Conservation (phyloP, 2,888 invertebrate species). For the Apocheima hispidaria region DNA sequence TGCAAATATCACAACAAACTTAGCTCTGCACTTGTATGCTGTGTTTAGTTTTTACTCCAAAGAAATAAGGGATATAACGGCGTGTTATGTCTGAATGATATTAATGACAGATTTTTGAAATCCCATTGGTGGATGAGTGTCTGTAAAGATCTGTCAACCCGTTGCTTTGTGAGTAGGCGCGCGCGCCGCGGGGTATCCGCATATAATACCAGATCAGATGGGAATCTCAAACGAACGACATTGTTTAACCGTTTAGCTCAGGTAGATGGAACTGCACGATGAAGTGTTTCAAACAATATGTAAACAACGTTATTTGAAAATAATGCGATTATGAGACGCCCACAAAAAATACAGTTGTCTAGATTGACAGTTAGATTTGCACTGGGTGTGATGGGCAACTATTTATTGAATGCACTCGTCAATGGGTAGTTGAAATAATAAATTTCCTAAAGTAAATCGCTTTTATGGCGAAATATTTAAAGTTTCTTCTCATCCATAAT, state of each 20-base stretch:
- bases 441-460: too few relatives aligned
- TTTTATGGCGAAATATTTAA: too few relatives aligned
- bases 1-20: constrained; percentile 58
- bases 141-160: constrained; percentile 84
- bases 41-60: constrained; percentile 37
- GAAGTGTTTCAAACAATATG: constrained; percentile 78
- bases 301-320: constrained; percentile 80
- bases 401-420: neutral
- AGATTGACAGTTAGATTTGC: constrained; percentile 62
- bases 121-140: constrained; percentile 75
- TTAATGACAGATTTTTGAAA: constrained; percentile 74
- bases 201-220: constrained; percentile 84
- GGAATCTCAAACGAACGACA: constrained; percentile 77
- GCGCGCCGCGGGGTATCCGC: constrained; percentile 73
- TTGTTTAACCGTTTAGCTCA: constrained; percentile 72
- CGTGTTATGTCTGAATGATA: constrained; percentile 49
- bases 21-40: constrained; percentile 54
- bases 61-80: constrained; percentile 60
- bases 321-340: constrained; percentile 74
- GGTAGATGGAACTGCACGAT: constrained; percentile 68
- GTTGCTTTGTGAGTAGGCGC: constrained; percentile 82
- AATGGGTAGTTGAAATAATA: too few relatives aligned
- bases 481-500: too few relatives aligned
- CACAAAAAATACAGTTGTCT: constrained; percentile 60
- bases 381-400: constrained; percentile 49